Evolutionary conservation across 1,140 invertebrate genomes (phyloP).

Genomic region (Drosophila auraria): DNA sequence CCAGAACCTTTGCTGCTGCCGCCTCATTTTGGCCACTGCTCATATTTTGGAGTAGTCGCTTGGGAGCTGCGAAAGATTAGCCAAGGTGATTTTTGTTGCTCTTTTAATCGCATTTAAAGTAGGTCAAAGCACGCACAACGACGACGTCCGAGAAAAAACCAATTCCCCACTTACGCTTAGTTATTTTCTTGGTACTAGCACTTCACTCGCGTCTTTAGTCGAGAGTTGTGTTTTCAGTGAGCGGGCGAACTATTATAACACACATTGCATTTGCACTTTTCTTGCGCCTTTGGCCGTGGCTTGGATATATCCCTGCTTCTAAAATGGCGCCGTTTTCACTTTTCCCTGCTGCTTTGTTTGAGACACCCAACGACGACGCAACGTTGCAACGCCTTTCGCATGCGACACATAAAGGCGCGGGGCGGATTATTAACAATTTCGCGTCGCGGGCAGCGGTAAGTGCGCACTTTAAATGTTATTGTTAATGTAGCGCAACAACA

Average conservation of each 20-base stretch:
- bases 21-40: constrained; percentile 84
- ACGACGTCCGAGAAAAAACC: constrained; percentile 31
- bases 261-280: constrained; percentile 72
- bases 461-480: constrained; percentile 38
- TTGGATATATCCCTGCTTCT: constrained; percentile 69
- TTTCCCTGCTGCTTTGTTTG: constrained; percentile 73
- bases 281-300: constrained; percentile 57
- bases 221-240: constrained; percentile 5
- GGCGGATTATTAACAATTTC: constrained; percentile 26
- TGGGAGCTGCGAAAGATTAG: constrained; percentile 40
- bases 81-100: constrained; percentile 30
- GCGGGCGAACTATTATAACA: constrained; percentile 18
- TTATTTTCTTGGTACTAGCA: constrained; percentile 50
- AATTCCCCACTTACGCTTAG: constrained; percentile 63
- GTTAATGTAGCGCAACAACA: constrained; percentile 58
- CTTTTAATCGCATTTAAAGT: constrained; percentile 68
- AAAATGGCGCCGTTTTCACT: constrained; percentile 85
- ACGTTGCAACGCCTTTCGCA: constrained; percentile 37
- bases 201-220: constrained; percentile 38
- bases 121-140: constrained; percentile 68
- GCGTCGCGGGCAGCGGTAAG: constrained; percentile 12
- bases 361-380: constrained; percentile 57
- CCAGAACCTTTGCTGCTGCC: constrained; percentile 82
- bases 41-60: constrained; percentile 76
- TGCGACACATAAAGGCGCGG: constrained; percentile 17